phyloP scores from a whole-genome alignment of 64 coral and sea anemone species.

The Trachythela sp. region DNA sequence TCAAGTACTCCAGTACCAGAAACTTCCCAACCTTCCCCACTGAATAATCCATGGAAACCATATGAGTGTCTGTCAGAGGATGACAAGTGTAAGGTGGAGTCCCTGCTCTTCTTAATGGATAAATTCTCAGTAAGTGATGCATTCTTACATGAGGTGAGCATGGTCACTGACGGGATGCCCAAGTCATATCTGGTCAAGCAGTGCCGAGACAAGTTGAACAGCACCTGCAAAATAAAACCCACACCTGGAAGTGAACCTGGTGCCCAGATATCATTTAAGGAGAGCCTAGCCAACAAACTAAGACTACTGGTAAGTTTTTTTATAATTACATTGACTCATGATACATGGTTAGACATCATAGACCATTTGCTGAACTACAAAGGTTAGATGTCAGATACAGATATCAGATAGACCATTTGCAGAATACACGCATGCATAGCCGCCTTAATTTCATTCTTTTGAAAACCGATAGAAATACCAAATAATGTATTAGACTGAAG shows the following conservation, averaged over 20 bases:
- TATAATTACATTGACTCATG: background rate
- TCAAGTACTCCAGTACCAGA: background rate
- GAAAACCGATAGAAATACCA: background rate
- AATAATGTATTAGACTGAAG: background rate
- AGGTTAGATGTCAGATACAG: too few species aligned
- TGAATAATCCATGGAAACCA: background rate
- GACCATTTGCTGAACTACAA: too few species aligned
- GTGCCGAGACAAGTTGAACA: slow-evolving; percentile 31
- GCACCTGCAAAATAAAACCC: slow-evolving; percentile 12
- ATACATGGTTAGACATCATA: too few species aligned
- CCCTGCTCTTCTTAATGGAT: slow-evolving; percentile 28
- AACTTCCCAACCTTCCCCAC: background rate
- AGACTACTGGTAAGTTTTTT: background rate
- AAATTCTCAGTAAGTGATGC: slow-evolving; percentile 28
- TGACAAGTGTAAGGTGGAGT: slow-evolving; percentile 8
- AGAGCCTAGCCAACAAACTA: background rate
- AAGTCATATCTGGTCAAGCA: slow-evolving; percentile 38
- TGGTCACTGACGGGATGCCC: background rate
- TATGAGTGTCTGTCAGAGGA: slow-evolving; percentile 9
- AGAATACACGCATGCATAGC: background rate
- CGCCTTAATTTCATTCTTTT: background rate
- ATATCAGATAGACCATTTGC: background rate
- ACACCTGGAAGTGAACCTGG: background rate
- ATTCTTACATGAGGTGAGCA: slow-evolving; percentile 7
- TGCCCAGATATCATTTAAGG: slow-evolving; percentile 22